Evolutionary conservation across 2,888 invertebrate genomes (phyloP), one percentile per base, ranked within the genome.

Genomic region (Caradrina kadenii): DNA sequence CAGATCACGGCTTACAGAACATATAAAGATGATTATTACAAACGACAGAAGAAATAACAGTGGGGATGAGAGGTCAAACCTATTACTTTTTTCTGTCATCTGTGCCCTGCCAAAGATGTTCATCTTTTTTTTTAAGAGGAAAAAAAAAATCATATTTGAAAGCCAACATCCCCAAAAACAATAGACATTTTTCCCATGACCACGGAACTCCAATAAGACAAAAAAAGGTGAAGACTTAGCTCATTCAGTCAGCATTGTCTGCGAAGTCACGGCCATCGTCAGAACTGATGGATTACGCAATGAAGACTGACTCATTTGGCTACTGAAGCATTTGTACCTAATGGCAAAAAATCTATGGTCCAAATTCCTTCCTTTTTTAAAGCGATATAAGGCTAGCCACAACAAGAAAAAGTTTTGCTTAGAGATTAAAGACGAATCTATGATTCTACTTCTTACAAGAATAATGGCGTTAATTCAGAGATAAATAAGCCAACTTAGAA

Each of bases 201-300:
- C 53, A 63, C 67, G 62, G 80, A 76, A 70, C 74, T 65, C 80
- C 53, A 72, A 42, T 35, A 86, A 88, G 81, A 82, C 45, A 69
- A 69, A 75, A 84, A 85, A 84, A 84, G 54, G 79, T 73, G 69
- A 85, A 85, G 78, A 75, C 79, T 76, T 73, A 81, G 78, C 83
- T 63, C 64, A 66, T 71, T 55, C 66, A 68, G 70, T 64, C 82
- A 82, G 80, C 86, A 86, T 86, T 86, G 87, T 86, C 81, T 74
- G 83, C 75, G 60, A 65, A 86, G 86, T 87, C 86, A 88, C 77
- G 88, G 88, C 73, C 83, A 75, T 42, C 58, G 60, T 68, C 21
- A 1, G 75, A 80, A 63, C 80, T 80, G 80, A 79, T 63, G 75
- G 74, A 84, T 82, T 66, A 75, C 81, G 72, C 72, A 72, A 73